phyloP scores from a whole-genome alignment of 2,888 invertebrate species.

The Acholoe squamosa region DNA sequence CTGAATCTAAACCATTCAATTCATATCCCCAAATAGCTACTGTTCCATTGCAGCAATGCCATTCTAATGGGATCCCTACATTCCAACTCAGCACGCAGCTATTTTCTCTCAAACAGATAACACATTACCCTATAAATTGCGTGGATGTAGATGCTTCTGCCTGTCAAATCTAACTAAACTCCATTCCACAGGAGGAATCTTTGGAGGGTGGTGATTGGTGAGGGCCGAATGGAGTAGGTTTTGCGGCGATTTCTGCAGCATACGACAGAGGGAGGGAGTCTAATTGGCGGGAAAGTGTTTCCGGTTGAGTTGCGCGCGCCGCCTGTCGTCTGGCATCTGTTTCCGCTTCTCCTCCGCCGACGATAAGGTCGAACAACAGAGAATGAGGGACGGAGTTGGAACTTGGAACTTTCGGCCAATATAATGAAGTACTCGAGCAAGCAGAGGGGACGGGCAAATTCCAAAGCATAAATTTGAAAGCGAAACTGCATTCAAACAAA shows the following conservation, averaged over 20 bases:
- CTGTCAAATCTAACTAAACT: not conserved
- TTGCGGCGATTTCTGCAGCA: not conserved
- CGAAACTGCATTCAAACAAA: too few species aligned
- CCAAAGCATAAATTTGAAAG: too few species aligned
- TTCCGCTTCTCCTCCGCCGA: not conserved
- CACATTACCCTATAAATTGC: not conserved
- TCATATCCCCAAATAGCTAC: too few species aligned
- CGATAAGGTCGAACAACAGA: not conserved
- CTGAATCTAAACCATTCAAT: too few species aligned
- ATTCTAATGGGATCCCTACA: too few species aligned
- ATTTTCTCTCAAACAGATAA: not conserved
- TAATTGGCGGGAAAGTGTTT: slow-evolving; percentile 33
- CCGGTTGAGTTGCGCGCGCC: not conserved
- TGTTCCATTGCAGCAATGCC: too few species aligned
- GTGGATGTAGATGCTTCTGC: not conserved
- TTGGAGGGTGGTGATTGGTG: not conserved
- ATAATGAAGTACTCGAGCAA: too few species aligned
- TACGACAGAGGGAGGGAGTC: not conserved
- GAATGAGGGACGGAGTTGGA: not conserved
- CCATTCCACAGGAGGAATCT: not conserved
- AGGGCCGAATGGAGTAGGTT: not conserved
- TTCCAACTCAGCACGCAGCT: too few species aligned
- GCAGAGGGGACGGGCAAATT: too few species aligned
- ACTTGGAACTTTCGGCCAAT: too few species aligned
- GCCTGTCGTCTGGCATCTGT: not conserved